These are phyloP conservation scores for Ormyrus nitidulus DNA, from an alignment of 2,888 invertebrate genomes.

Conservation along the genomic window DNA sequence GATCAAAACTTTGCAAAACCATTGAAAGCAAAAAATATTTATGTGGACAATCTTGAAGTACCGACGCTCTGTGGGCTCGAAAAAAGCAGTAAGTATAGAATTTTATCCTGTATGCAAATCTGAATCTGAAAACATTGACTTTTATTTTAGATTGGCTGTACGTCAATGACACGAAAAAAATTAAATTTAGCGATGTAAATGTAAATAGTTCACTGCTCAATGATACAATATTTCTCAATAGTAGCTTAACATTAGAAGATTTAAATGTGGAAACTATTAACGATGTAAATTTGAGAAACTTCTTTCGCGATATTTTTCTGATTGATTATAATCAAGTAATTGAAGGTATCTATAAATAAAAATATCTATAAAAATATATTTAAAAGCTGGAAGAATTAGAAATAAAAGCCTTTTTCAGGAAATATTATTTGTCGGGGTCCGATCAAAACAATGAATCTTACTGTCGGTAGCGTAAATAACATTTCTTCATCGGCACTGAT, in stretches of 20 bases:
- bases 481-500: conserved; percentile 58
- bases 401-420: conserved; percentile 55
- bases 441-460: conserved; percentile 56
- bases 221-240: conserved; percentile 61
- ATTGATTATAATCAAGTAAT: conserved; percentile 61
- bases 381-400: background rate
- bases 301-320: conserved; percentile 63
- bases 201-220: conserved; percentile 50
- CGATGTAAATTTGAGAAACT: conserved; percentile 55
- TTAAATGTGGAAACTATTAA: conserved; percentile 61
- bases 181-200: conserved; percentile 39
- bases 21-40: conserved; percentile 59
- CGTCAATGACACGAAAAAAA: conserved; percentile 51
- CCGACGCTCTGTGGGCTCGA: conserved; percentile 67
- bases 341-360: conserved; percentile 59
- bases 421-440: conserved; percentile 58
- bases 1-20: conserved; percentile 56
- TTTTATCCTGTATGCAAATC: background rate
- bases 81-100: conserved; percentile 60
- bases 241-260: conserved; percentile 57
- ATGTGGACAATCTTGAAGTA: conserved; percentile 61
- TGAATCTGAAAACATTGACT: background rate
- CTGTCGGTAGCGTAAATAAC: conserved; percentile 61
- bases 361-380: background rate
- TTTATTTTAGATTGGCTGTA: conserved; percentile 62